Conservation (phyloP, 2,888 invertebrate species). For the Ennomos fuscantarius region DNA sequence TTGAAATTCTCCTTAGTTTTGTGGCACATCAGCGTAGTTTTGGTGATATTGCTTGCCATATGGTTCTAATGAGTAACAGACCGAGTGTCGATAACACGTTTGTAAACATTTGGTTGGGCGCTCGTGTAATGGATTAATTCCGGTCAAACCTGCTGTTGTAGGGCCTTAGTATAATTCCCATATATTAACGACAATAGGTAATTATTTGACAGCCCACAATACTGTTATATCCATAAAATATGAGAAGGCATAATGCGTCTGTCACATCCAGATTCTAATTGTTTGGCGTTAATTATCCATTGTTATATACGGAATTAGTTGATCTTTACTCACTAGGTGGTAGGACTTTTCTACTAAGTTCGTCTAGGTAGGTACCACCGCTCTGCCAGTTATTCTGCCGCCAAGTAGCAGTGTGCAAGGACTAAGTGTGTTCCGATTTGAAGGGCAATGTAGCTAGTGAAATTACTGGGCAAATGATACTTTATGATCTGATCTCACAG, state of each 20-base stretch:
- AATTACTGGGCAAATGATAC: too few species aligned
- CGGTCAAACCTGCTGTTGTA: conserved; percentile 6
- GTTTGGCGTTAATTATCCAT: not conserved
- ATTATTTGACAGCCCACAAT: conserved; percentile 17
- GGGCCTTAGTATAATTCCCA: not conserved
- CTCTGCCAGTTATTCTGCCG: too few species aligned
- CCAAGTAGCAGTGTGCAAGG: too few species aligned
- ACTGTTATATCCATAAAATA: conserved; percentile 8
- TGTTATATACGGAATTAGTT: too few species aligned
- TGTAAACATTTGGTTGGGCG: conserved; percentile 12
- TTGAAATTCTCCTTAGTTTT: too few species aligned
- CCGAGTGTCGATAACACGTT: conserved; percentile 22
- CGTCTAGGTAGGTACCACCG: too few species aligned
- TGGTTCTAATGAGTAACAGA: conserved; percentile 2
- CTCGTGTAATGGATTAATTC: conserved; percentile 16
- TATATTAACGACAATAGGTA: conserved; percentile 4
- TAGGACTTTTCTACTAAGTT: too few species aligned
- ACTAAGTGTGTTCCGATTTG: too few species aligned
- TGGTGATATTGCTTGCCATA: not conserved
- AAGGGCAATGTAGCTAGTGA: too few species aligned
- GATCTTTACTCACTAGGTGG: too few species aligned
- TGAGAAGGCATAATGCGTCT: conserved; percentile 4
- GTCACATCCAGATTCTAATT: conserved; percentile 15
- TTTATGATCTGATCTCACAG: too few species aligned
- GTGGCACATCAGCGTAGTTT: not conserved